These are phyloP conservation scores for Cordilura impudica DNA, from an alignment of 2,888 invertebrate species.

Conservation along the genomic window DNA sequence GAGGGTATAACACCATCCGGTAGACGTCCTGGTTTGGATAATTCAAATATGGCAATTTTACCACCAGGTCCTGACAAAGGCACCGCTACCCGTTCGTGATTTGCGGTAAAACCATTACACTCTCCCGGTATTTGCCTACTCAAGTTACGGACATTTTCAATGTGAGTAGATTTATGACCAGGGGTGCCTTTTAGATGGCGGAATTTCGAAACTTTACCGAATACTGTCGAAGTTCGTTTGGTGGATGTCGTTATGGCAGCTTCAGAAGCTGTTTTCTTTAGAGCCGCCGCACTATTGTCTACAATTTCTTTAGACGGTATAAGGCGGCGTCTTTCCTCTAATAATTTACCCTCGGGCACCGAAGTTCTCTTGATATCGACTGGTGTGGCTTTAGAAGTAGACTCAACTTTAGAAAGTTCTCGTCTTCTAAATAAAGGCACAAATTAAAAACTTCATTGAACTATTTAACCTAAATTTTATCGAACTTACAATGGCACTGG, in stretches of 20 bases:
- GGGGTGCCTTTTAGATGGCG: constrained; percentile 94
- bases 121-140: constrained; percentile 95
- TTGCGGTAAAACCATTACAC: constrained; percentile 95
- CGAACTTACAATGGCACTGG: constrained; percentile 84
- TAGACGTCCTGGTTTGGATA: constrained; percentile 86
- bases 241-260: constrained; percentile 81
- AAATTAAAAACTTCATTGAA: background rate
- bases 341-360: constrained; percentile 73
- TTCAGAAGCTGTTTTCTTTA: constrained; percentile 78
- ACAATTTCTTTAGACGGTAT: constrained; percentile 43
- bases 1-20: constrained; percentile 90
- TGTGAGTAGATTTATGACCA: constrained; percentile 92
- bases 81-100: constrained; percentile 91
- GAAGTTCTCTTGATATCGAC: constrained; percentile 74
- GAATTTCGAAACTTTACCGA: constrained; percentile 94
- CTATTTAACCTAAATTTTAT: background rate
- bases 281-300: constrained; percentile 70
- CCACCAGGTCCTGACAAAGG: constrained; percentile 95
- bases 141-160: constrained; percentile 94
- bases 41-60: constrained; percentile 90
- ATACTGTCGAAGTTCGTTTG: constrained; percentile 91
- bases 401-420: constrained; percentile 79
- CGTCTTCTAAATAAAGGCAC: constrained; percentile 79
- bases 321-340: constrained; percentile 73
- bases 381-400: constrained; percentile 68